A percentile compares a stretch with the other conserved stretches of the same genome.
These are phyloP conservation scores for Phymorhynchus buccinoides DNA, from an alignment of 1,140 invertebrate species.

Conservation along the genomic window DNA sequence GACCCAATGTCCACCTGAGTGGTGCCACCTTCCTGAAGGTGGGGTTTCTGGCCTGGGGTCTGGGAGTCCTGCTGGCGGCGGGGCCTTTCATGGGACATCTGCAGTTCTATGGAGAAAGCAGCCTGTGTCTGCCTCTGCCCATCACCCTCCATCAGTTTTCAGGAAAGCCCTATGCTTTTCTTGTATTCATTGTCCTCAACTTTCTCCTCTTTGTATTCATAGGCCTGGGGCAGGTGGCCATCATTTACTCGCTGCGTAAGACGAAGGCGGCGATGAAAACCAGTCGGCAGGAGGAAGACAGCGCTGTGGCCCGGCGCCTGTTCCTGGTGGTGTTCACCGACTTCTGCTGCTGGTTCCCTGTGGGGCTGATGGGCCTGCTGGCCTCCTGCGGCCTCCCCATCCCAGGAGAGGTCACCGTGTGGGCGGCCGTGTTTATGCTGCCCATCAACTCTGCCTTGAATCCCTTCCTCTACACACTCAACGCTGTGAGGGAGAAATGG, in stretches of 20 bases:
- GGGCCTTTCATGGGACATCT: slow-evolving; percentile 33
- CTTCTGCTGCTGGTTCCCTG: slow-evolving; percentile 38
- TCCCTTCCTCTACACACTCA: slow-evolving; percentile 54
- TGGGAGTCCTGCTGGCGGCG: slow-evolving; percentile 34
- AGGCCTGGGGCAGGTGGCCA: slow-evolving; percentile 44
- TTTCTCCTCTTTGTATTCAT: slow-evolving; percentile 43
- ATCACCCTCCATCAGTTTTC: slow-evolving; percentile 25
- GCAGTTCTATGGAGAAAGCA: slow-evolving; percentile 50
- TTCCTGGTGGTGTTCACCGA: slow-evolving; percentile 46
- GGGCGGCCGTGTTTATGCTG: slow-evolving; percentile 50
- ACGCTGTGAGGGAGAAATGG: background rate
- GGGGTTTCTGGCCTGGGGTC: slow-evolving; percentile 38
- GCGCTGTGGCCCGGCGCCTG: slow-evolving; percentile 41
- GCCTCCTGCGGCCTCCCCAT: slow-evolving; percentile 42
- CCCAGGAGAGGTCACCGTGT: slow-evolving; percentile 49
- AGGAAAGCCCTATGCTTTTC: slow-evolving; percentile 48
- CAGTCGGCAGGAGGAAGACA: slow-evolving; percentile 30
- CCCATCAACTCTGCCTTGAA: slow-evolving; percentile 56
- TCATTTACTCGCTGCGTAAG: slow-evolving; percentile 37
- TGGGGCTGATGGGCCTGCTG: slow-evolving; percentile 38
- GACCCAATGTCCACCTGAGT: slow-evolving; percentile 34
- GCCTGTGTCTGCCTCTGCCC: slow-evolving; percentile 51
- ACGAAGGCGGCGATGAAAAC: background rate
- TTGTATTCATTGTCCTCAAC: slow-evolving; percentile 51
- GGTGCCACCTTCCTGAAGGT: background rate